Conservation (phyloP, 2,113 vertebrate species). For the Burhinus bistriatus region DNA sequence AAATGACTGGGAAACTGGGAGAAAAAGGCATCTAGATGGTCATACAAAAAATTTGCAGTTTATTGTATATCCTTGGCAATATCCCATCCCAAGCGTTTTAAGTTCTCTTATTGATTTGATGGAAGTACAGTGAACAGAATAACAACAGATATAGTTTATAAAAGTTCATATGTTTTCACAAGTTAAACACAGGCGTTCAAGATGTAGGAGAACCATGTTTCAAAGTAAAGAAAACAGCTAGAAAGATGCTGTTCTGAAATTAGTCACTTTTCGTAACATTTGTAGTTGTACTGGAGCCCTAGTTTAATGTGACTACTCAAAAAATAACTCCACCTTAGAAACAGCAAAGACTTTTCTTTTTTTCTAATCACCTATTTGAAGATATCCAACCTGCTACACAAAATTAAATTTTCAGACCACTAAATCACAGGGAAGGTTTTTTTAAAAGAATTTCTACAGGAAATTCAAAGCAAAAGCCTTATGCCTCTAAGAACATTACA, state of each 20-base stretch:
- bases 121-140: background rate
- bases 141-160: background rate
- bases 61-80: background rate
- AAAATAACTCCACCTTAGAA: background rate
- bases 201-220: background rate
- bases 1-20: background rate
- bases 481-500: background rate
- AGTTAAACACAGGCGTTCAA: background rate
- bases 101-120: background rate
- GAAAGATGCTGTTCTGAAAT: background rate
- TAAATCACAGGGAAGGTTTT: background rate
- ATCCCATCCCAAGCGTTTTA: background rate
- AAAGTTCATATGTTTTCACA: background rate
- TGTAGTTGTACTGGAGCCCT: background rate
- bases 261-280: background rate
- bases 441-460: background rate
- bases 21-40: background rate
- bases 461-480: slow-evolving; percentile 16
- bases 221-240: background rate
- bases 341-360: background rate
- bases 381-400: background rate
- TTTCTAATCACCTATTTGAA: background rate
- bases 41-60: background rate
- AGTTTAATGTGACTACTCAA: background rate
- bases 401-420: background rate